Percentiles rank a stretch among this genome's conserved stretches.
Evolutionary conservation across 2,113 vertebrate species (phyloP).

Genomic region (Copsychus sechellarum): DNA sequence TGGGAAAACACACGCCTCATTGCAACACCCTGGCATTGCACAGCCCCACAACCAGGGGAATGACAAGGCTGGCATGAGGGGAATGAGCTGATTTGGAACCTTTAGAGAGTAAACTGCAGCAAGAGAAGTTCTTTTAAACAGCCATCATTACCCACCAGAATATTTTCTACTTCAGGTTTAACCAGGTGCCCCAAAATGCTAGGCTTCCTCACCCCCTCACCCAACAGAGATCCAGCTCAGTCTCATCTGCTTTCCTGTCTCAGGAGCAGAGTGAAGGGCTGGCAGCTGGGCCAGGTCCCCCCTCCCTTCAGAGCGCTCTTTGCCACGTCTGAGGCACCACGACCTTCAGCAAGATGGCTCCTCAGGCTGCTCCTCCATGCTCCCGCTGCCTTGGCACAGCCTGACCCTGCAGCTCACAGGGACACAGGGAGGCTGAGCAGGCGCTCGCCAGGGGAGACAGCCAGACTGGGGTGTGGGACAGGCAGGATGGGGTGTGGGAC

Average conservation of each 20-base stretch:
- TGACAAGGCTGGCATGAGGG: not conserved
- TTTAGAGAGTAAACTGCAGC: not conserved
- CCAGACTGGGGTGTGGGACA: too few species aligned
- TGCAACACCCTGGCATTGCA: accelerated
- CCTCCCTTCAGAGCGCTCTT: not conserved
- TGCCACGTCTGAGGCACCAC: accelerated
- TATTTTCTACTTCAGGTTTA: not conserved
- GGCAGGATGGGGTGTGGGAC: too few species aligned
- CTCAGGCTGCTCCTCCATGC: accelerated
- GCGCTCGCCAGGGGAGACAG: accelerated
- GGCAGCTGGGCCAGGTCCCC: not conserved
- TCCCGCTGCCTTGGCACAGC: accelerated
- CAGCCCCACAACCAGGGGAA: not conserved
- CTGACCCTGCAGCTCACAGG: accelerated
- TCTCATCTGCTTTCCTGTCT: not conserved
- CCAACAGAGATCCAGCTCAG: not conserved
- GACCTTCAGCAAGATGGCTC: not conserved
- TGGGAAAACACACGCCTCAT: accelerated
- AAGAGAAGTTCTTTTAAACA: not conserved
- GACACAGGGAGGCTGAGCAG: not conserved
- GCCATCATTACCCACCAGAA: not conserved
- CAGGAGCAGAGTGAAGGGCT: accelerated
- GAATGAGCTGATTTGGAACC: not conserved
- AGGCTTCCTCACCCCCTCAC: not conserved
- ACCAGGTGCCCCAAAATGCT: not conserved